Evolutionary conservation across 2,888 invertebrate genomes (phyloP).

Genomic region (Maniola hyperantus): DNA sequence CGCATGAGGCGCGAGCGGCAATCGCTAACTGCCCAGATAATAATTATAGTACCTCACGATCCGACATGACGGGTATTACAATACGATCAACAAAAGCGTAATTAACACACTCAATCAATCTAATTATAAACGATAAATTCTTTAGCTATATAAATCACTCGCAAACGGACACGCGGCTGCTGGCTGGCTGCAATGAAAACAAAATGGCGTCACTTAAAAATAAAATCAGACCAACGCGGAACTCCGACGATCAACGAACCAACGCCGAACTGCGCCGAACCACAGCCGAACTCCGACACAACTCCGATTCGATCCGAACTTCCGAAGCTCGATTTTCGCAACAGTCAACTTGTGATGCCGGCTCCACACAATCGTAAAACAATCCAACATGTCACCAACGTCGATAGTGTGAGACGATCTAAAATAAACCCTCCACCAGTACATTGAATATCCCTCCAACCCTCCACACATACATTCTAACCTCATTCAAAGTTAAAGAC

Average conservation of each 20-base stretch:
- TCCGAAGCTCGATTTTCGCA: too few species aligned
- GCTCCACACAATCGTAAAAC: too few species aligned
- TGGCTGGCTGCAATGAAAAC: slow-evolving; percentile 42
- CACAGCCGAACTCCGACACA: too few species aligned
- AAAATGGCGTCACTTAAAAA: slow-evolving; percentile 44
- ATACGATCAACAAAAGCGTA: slow-evolving; percentile 52
- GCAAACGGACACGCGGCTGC: slow-evolving; percentile 51
- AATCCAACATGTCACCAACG: too few species aligned
- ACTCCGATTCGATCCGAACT: too few species aligned
- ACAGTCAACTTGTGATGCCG: too few species aligned
- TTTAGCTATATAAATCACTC: slow-evolving; percentile 53
- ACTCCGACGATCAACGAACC: not conserved
- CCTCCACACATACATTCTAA: too few species aligned
- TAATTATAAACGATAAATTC: slow-evolving; percentile 56
- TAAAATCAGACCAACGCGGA: not conserved
- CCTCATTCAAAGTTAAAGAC: too few species aligned
- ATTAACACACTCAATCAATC: slow-evolving; percentile 61
- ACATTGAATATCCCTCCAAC: too few species aligned
- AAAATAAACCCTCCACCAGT: too few species aligned
- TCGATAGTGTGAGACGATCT: too few species aligned
- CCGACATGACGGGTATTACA: slow-evolving; percentile 67
- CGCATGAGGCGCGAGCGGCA: slow-evolving; percentile 56
- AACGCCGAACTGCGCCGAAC: too few species aligned
- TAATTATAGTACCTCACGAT: slow-evolving; percentile 75
- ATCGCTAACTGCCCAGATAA: slow-evolving; percentile 51